Evolutionary conservation across 2,113 vertebrate species (phyloP).

Genomic region (Prionailurus bengalensis): DNA sequence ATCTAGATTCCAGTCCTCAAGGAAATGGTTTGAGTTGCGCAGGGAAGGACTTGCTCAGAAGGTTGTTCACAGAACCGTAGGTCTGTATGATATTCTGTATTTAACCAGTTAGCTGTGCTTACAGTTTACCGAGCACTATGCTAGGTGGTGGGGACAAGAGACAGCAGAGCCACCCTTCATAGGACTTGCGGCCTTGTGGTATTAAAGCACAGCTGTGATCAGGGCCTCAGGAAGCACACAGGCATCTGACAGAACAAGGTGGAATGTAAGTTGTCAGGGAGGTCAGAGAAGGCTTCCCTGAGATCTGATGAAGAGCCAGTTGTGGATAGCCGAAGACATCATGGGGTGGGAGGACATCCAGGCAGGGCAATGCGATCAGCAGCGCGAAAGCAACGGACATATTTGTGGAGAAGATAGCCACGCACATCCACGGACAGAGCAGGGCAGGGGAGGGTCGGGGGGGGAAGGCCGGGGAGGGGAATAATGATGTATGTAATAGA

Average conservation of each 20-base stretch:
- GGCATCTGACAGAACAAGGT: neutral
- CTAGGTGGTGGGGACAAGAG: fast-evolving
- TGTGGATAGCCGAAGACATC: fast-evolving
- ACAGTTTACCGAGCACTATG: no score
- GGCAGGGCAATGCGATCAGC: neutral
- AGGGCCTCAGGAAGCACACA: fast-evolving
- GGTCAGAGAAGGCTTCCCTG: neutral
- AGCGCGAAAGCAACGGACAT: neutral
- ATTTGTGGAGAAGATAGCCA: no score
- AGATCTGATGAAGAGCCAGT: no score
- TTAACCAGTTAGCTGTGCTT: neutral
- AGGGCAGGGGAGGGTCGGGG: fast-evolving
- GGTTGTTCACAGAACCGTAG: neutral
- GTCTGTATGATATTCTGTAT: neutral
- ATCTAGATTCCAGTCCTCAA: neutral
- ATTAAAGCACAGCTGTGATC: neutral
- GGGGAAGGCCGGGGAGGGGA: fast-evolving
- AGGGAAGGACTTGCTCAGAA: neutral
- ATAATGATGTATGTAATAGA: neutral
- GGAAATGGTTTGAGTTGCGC: no score
- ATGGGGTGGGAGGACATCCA: no score
- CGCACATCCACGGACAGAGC: no score
- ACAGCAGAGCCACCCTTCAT: fast-evolving
- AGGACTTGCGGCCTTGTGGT: no score
- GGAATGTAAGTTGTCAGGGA: fast-evolving